Conservation (phyloP, 2,113 vertebrate species). For the Taxidea taxus region DNA sequence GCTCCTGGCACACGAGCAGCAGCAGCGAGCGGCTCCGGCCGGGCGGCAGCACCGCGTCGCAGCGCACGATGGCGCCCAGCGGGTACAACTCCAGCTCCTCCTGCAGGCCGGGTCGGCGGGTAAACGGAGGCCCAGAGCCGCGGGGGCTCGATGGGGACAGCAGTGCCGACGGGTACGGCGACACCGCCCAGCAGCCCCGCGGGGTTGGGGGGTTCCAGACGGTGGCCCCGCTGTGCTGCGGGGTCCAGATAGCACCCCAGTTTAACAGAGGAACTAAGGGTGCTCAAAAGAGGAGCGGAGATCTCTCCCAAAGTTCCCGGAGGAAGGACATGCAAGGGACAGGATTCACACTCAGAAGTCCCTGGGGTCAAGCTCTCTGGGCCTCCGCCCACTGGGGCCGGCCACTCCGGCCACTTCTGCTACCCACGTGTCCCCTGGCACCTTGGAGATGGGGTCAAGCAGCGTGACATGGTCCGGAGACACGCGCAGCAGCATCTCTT, state of each 20-base stretch:
- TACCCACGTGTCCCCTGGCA: neutral
- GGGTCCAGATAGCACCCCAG: too few species aligned
- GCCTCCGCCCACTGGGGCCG: fast-evolving
- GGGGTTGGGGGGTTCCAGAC: neutral
- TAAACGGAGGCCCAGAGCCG: neutral
- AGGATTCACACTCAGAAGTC: neutral
- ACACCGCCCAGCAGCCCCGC: neutral
- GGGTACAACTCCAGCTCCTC: slow-evolving; percentile 88
- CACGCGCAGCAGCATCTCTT: slow-evolving; percentile 83
- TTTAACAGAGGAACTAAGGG: too few species aligned
- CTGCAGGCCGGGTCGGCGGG: slow-evolving; percentile 60
- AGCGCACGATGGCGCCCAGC: slow-evolving; percentile 83
- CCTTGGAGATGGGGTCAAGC: slow-evolving; percentile 78
- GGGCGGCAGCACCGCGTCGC: slow-evolving; percentile 81
- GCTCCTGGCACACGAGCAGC: slow-evolving; percentile 86
- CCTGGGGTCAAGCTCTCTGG: neutral
- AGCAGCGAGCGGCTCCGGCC: slow-evolving; percentile 83
- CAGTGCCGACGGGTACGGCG: neutral
- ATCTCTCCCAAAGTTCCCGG: neutral
- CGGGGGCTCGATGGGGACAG: fast-evolving
- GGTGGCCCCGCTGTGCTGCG: too few species aligned
- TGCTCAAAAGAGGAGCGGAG: too few species aligned
- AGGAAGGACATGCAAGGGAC: neutral
- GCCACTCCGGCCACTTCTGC: neutral
- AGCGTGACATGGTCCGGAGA: slow-evolving; percentile 72